These are phyloP conservation scores for Nasonia vitripennis DNA, from an alignment of 1,140 invertebrate species.

Conservation along the genomic window DNA sequence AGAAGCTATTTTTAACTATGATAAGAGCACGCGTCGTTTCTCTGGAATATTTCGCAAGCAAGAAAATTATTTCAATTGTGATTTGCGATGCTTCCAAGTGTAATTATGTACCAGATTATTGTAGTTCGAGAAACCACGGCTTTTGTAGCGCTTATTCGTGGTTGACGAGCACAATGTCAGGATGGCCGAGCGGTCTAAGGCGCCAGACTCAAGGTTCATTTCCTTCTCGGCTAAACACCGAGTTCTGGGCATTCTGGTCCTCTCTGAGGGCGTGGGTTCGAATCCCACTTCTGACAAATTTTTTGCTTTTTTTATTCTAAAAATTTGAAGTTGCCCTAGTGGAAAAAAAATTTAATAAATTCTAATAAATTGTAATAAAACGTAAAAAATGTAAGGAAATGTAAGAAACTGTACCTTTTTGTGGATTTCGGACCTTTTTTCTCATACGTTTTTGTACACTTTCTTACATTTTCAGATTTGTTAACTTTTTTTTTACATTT, in stretches of 20 bases:
- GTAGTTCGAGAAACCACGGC: neutral
- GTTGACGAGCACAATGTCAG: constrained; percentile 70
- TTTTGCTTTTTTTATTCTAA: constrained; percentile 71
- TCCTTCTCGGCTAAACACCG: constrained; percentile 66
- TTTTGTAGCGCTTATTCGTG: neutral
- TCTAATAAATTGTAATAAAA: no score
- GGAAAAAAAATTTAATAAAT: no score
- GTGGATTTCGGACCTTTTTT: no score
- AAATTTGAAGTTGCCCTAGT: neutral
- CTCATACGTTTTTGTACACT: no score
- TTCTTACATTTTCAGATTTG: no score
- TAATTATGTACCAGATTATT: neutral
- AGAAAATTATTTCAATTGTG: no score
- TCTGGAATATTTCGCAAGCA: no score
- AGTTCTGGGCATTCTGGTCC: constrained; percentile 81
- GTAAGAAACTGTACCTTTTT: no score
- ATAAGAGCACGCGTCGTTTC: no score
- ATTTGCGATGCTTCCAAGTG: no score
- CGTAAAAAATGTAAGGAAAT: no score
- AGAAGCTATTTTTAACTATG: no score
- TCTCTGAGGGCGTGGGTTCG: constrained; percentile 91
- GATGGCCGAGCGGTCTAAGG: constrained; percentile 80
- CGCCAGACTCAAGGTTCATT: constrained; percentile 81
- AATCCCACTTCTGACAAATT: constrained; percentile 89
- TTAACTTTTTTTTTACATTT: neutral